Conservation (phyloP, 2,888 invertebrate genomes). For the Pollenia griseotomentosa region DNA sequence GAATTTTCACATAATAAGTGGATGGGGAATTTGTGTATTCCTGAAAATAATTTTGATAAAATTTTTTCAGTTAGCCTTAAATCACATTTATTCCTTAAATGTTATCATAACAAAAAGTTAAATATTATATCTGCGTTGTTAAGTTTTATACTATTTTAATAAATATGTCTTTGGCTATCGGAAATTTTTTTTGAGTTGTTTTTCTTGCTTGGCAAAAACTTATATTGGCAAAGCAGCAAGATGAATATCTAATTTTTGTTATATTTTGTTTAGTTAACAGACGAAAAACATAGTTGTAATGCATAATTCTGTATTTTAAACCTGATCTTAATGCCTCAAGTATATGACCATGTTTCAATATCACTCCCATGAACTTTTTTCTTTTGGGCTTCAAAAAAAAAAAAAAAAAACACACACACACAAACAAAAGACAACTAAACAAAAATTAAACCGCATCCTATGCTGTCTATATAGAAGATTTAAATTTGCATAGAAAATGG, state of each 20-base stretch:
- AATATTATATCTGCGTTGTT: neutral
- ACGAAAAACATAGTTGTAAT: slow-evolving; percentile 32
- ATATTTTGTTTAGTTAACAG: neutral
- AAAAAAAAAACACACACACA: neutral
- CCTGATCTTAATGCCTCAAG: slow-evolving; percentile 60
- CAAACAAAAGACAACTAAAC: neutral
- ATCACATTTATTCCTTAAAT: neutral
- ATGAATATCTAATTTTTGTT: slow-evolving; percentile 57
- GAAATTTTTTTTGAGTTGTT: neutral
- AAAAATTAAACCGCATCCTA: slow-evolving; percentile 38
- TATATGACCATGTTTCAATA: slow-evolving; percentile 66
- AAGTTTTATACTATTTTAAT: slow-evolving; percentile 5
- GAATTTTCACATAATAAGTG: too few species aligned
- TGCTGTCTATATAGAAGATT: neutral
- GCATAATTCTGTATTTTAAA: slow-evolving; percentile 38
- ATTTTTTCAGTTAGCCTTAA: too few species aligned
- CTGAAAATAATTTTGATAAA: too few species aligned
- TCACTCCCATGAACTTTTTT: slow-evolving; percentile 65
- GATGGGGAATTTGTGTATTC: too few species aligned
- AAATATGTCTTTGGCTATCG: slow-evolving; percentile 28
- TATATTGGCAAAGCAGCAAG: slow-evolving; percentile 16
- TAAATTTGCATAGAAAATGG: slow-evolving; percentile 68
- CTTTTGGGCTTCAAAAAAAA: neutral
- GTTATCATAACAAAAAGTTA: neutral
- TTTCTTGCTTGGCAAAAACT: neutral